A percentile compares a stretch with the other conserved stretches of the same genome.
These are phyloP conservation scores for Sturmia bella DNA, from an alignment of 2,888 invertebrate genomes.

Conservation along the genomic window DNA sequence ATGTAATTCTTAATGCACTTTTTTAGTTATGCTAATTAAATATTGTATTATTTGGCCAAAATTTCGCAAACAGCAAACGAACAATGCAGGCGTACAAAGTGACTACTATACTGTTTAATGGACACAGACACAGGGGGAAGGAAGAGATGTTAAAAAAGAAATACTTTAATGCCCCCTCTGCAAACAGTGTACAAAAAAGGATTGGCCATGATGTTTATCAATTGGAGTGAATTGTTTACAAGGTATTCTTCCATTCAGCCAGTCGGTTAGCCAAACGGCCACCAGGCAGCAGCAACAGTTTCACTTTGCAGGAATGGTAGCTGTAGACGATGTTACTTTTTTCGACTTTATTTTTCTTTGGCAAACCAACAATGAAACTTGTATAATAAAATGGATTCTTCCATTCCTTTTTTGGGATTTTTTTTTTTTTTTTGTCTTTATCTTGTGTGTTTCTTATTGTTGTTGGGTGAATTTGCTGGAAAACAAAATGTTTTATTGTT, in stretches of 20 bases:
- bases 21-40: constrained; percentile 68
- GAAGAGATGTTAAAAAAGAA: constrained; percentile 37
- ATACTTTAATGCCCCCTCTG: constrained; percentile 52
- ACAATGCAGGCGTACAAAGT: constrained; percentile 41
- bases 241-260: constrained; percentile 46
- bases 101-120: constrained; percentile 37
- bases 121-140: constrained; percentile 18
- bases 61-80: constrained; percentile 8
- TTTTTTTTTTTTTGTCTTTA: constrained; percentile 9
- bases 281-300: constrained; percentile 53
- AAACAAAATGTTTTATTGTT: constrained; percentile 60
- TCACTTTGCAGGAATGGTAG: constrained; percentile 52
- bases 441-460: constrained; percentile 33
- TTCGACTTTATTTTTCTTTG: constrained; percentile 9
- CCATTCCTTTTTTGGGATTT: constrained; percentile 31
- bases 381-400: constrained; percentile 61
- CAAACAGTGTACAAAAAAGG: constrained; percentile 69
- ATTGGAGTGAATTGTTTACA: constrained; percentile 68
- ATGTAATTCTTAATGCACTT: constrained; percentile 68
- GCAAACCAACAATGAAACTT: constrained; percentile 52
- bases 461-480: constrained; percentile 43
- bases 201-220: constrained; percentile 69
- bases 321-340: constrained; percentile 23
- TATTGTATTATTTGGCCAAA: constrained; percentile 53
- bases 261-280: constrained; percentile 43